These are phyloP conservation scores for Novumbra hubbsi DNA, from an alignment of 2,797 vertebrate genomes.

Conservation along the genomic window DNA sequence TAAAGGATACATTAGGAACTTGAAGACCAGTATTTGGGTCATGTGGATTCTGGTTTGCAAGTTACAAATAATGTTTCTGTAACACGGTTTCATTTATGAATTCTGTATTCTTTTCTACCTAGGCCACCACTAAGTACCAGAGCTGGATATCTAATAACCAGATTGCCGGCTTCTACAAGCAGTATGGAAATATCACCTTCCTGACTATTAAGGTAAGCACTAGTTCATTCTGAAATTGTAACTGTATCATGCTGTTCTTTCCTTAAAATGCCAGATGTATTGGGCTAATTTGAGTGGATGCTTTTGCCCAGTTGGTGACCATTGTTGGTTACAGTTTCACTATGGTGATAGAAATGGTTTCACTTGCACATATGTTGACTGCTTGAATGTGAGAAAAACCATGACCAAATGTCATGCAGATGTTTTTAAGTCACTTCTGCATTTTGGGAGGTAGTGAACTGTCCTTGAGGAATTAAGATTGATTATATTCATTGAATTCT, in stretches of 20 bases:
- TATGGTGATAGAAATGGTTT: too few relatives aligned
- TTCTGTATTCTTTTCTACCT: not conserved
- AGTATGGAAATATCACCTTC: slow-evolving; percentile 74
- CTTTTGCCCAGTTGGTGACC: not conserved
- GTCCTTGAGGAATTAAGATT: too few relatives aligned
- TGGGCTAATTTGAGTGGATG: too few relatives aligned
- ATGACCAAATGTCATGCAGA: too few relatives aligned
- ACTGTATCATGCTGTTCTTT: not conserved
- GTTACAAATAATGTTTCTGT: not conserved
- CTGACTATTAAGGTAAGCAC: slow-evolving; percentile 74
- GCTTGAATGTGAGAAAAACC: too few relatives aligned
- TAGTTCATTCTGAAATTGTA: not conserved
- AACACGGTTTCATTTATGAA: not conserved
- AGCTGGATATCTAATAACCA: slow-evolving; percentile 67
- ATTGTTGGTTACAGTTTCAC: not conserved
- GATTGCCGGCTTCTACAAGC: slow-evolving; percentile 76
- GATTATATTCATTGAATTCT: too few relatives aligned
- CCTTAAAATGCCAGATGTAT: not conserved
- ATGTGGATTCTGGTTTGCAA: not conserved
- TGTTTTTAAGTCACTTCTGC: too few relatives aligned
- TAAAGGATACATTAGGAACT: not conserved
- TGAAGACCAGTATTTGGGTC: not conserved
- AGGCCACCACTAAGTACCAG: slow-evolving; percentile 64
- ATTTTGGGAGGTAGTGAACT: too few relatives aligned
- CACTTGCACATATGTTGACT: too few relatives aligned